Evolutionary conservation across 2,113 vertebrate genomes (phyloP), one percentile per base, ranked within the genome.

Genomic region (Tautogolabrus adspersus): DNA sequence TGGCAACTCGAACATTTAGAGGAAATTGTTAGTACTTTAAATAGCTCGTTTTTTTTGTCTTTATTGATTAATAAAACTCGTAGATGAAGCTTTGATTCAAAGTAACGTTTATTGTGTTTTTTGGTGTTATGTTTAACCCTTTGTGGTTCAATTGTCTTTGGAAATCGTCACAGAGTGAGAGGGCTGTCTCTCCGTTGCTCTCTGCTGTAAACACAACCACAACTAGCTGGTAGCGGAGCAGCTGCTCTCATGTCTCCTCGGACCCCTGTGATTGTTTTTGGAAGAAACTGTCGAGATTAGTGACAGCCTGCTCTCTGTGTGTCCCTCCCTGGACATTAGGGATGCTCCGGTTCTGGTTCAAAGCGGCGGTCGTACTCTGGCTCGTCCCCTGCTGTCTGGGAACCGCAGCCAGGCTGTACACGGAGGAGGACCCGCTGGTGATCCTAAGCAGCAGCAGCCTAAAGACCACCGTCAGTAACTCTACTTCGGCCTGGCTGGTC

Each of bases 401-500:
- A 1, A 16, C 78, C 21, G 72, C 89, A 1, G 90, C 92, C 47
- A 90, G 93, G 57, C 89, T 96, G 30, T 97, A 98, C 86, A 93
- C 94, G n/a, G 91, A 94, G 65, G 89, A 94, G 66, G 97, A 97
- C 80, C 93, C 95, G 49, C 86, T 98, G 89, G 90, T 94, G 71
- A 94, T 97, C 87, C 94, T 99, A 91, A 90, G 88, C 90, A 90
- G 94, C 88, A 69, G 90, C 58, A 93, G 87, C 63, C 83, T 96
- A 71, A 93, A 92, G 82, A 67, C 58, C 62, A 88, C 93, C 63
- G 87, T 97, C 69, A 84, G 64, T 19, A 96, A 96, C 94, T 96
- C 96, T 19, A 94, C 96, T 38, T 89, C 94, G 69, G 97, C 97
- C 78, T 99, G 97, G 97, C 87, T 98, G 30, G 83, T 98, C 87